Conservation (phyloP, 2,888 invertebrate genomes). For the Hirtodrosophila duncani region DNA sequence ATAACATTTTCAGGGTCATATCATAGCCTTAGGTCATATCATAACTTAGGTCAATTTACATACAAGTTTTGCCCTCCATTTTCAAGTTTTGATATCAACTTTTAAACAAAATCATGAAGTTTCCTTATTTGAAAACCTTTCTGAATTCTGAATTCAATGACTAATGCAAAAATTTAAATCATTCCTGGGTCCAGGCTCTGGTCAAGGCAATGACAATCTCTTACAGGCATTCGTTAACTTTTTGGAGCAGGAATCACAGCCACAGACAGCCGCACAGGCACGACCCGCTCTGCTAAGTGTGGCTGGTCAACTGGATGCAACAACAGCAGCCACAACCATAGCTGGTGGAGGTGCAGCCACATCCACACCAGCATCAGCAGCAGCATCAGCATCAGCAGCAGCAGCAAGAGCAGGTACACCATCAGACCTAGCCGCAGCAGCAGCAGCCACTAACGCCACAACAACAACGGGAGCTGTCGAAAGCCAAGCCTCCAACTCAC, state of each 20-base stretch:
- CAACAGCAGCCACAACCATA: neutral
- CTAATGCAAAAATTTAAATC: too few species aligned
- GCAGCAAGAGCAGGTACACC: slow-evolving; percentile 15
- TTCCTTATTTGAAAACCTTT: too few species aligned
- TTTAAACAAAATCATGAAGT: neutral
- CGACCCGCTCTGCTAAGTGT: slow-evolving; percentile 73
- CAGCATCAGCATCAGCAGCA: neutral
- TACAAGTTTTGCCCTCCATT: too few species aligned
- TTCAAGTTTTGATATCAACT: neutral
- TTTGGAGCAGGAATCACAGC: slow-evolving; percentile 78
- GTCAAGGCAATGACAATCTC: slow-evolving; percentile 74
- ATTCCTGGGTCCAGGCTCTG: slow-evolving; percentile 31
- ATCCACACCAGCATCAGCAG: neutral
- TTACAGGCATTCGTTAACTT: slow-evolving; percentile 78
- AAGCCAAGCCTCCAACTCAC: too few species aligned
- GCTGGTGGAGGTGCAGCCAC: neutral
- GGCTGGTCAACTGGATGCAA: slow-evolving; percentile 34
- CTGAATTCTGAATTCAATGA: too few species aligned
- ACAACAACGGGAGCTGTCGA: neutral
- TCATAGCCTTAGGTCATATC: too few species aligned
- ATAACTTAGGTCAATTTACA: too few species aligned
- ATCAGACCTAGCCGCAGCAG: slow-evolving; percentile 3
- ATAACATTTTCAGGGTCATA: too few species aligned
- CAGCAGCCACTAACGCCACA: too few species aligned
- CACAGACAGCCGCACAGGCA: slow-evolving; percentile 54